Evolutionary conservation across 53 echinoderm and acorn worm genomes (phyloP).

Genomic region (Temnopleurus reevesii): DNA sequence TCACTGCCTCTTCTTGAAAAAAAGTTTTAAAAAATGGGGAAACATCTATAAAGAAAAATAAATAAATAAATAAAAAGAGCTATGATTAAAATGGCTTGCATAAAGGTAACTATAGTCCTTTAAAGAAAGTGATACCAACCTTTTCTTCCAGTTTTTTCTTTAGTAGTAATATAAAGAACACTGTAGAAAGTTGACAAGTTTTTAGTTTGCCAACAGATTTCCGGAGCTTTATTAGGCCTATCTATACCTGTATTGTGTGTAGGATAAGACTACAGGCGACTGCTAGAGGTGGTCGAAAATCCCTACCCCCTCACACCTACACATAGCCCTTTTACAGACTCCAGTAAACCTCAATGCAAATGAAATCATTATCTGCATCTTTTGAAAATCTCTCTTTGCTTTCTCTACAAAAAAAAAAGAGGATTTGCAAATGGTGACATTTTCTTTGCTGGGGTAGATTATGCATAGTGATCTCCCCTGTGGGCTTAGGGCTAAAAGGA

Average conservation of each 20-base stretch:
- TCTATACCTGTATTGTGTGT: not conserved
- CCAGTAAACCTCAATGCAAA: slow-evolving; percentile 1
- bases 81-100: no score
- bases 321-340: not conserved
- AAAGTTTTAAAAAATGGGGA: no score
- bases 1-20: no score
- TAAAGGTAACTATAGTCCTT: no score
- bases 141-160: no score
- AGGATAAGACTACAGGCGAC: not conserved
- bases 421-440: slow-evolving; percentile 17
- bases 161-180: no score
- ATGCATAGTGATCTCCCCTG: not conserved
- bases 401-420: slow-evolving; percentile 5
- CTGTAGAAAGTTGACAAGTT: no score
- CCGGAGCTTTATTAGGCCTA: not conserved
- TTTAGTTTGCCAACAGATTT: no score
- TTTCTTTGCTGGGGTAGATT: slow-evolving; percentile 5
- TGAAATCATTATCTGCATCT: slow-evolving; percentile 2
- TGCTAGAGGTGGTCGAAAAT: not conserved
- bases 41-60: no score
- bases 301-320: not conserved
- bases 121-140: no score
- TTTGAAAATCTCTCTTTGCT: not conserved
- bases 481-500: not conserved
- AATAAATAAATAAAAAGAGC: no score